Percentiles rank a stretch among this genome's conserved stretches.
These are phyloP conservation scores for Dinocampus coccinellae DNA, from an alignment of 2,888 invertebrate genomes.

Conservation along the genomic window DNA sequence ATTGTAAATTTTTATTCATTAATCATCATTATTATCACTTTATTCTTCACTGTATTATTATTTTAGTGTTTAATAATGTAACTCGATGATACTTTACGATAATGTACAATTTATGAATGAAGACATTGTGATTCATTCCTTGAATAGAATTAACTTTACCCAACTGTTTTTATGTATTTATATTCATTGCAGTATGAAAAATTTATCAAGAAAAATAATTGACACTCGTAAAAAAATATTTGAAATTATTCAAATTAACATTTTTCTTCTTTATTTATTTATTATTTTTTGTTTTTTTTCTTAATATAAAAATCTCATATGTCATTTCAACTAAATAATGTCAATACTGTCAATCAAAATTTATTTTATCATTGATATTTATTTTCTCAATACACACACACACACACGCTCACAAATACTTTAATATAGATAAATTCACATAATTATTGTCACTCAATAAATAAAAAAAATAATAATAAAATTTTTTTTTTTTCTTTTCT, in stretches of 20 bases:
- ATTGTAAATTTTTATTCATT: constrained; percentile 11
- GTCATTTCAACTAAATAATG: too few relatives aligned
- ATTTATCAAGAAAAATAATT: too few relatives aligned
- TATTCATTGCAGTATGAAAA: too few relatives aligned
- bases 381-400: not conserved
- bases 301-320: too few relatives aligned
- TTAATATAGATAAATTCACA: not conserved
- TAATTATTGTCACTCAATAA: not conserved
- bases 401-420: too few relatives aligned
- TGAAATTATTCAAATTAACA: not conserved
- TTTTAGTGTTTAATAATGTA: constrained; percentile 3
- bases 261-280: too few relatives aligned
- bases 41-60: constrained; percentile 1
- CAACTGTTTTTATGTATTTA: too few relatives aligned
- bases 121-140: constrained; percentile 32
- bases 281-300: too few relatives aligned
- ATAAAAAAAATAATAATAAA: too few relatives aligned
- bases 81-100: constrained; percentile 33
- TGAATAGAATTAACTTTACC: constrained; percentile 27
- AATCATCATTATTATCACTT: not conserved
- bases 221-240: too few relatives aligned
- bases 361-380: not conserved
- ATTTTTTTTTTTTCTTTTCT: too few relatives aligned
- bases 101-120: constrained; percentile 19
- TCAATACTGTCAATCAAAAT: not conserved